phyloP scores from a whole-genome alignment of 1,140 invertebrate species.

The Papilio helenus region DNA sequence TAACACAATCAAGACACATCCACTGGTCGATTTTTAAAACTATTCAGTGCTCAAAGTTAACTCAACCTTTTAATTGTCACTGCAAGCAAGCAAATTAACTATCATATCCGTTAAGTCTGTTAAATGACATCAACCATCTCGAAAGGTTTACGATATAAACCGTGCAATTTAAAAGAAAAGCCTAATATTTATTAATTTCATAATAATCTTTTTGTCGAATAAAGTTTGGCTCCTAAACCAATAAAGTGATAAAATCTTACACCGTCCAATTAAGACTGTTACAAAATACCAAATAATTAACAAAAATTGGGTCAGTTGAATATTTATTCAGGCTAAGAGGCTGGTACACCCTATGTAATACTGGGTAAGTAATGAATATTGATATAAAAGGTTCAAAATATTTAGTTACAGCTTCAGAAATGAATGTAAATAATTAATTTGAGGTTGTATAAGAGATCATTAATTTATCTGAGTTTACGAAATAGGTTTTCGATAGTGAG shows the following conservation, averaged over 20 bases:
- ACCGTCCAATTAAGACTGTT: constrained; percentile 8
- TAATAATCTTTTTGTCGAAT: constrained; percentile 52
- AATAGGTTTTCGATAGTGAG: neutral
- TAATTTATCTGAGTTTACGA: no score
- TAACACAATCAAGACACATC: constrained; percentile 46
- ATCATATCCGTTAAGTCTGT: neutral
- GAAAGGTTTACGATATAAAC: constrained; percentile 17
- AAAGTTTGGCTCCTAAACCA: constrained; percentile 54
- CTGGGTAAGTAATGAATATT: neutral
- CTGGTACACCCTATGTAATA: constrained; percentile 1
- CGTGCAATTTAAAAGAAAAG: neutral
- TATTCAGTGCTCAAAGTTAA: neutral
- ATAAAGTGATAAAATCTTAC: constrained; percentile 40
- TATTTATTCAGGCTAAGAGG: constrained; percentile 5
- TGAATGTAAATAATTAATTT: neutral
- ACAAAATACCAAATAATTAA: constrained; percentile 17
- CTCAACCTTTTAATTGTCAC: neutral
- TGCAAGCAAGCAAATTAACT: neutral
- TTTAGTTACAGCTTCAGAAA: neutral
- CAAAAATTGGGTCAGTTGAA: constrained; percentile 9
- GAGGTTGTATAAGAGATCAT: neutral
- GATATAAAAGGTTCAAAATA: neutral
- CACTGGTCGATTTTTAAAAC: neutral
- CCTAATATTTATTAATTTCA: constrained; percentile 37
- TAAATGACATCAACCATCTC: constrained; percentile 29